Base-by-base conservation (phyloP, 2,888 invertebrate genomes). In the Leucophenga maculata region DNA sequence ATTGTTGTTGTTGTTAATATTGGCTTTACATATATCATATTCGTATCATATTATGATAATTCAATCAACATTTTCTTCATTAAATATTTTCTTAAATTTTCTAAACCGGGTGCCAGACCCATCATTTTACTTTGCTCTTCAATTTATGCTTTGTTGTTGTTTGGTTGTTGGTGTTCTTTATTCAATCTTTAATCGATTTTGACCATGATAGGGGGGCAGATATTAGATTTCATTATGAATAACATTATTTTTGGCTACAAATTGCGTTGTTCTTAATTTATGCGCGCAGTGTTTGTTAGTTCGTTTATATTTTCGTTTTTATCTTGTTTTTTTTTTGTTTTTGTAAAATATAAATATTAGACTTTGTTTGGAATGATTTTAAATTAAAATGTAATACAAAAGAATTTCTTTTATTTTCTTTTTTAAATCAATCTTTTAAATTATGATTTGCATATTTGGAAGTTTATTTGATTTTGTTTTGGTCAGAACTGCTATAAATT, bases 321-420 rank as follows among this genome's bases (percentile, higher is more conserved):
- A 6, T 57, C 26, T 59, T 31, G 8, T 31, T n/a, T 16, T 32
- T 26, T 60, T 54, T 54, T 13, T 1, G 4, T 54, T 54, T 20
- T 18, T 54, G 18, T 54, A 54, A 54, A 54, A 20, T 60, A 39
- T 44, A 18, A 8, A 13, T 26, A 9, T 60, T 13, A 60, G 8
- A 39, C 32, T 32, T 22, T 73, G 52, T 60, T 60, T 60, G 60
- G 60, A 60, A 60, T 60, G 60, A 26, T 57, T 70, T 71, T 64
- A 64, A 79, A 81, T 82, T 79, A 76, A 80, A 80, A 80, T 82
- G 81, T 77, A 80, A 80, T 80, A 60, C 32, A 80, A 80, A 82
- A 81, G 81, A 54, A 18, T n/a, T n/a, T n/a, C n/a, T n/a, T n/a
- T n/a, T n/a, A n/a, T n/a, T n/a, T n/a, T n/a, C n/a, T 50, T 50